Base-by-base conservation (phyloP, 2,888 invertebrate species). In the Metallyticus violacea region DNA sequence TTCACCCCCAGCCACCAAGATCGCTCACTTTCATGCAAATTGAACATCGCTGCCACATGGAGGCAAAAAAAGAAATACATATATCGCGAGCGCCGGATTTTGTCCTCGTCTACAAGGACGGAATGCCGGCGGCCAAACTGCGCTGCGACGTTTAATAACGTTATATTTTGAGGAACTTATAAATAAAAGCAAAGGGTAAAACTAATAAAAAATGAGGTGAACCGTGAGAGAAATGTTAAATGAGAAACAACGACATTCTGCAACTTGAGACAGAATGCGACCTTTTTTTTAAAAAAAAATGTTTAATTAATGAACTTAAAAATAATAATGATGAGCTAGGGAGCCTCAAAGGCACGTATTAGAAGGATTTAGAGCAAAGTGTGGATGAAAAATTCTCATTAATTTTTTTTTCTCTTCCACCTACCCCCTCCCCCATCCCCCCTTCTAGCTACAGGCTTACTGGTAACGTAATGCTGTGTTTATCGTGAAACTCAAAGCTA, bases 1-100 rank as follows among this genome's bases (percentile, higher is more conserved):
- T 85, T 30, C 79, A 62, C 40, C 85, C 85, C 85, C 79, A 77
- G 79, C 79, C 85, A 29, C 83, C 83, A 83, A 83, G 83, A 83
- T 29, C 83, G 83, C n/a, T 77, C 25, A 25, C 81, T 30, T 77
- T 76, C 27, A 83, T 83, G 83, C 83, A 83, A 83, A 83, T 83
- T 83, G 83, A 83, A 83, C 77, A 83, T 83, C 77, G 27, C 77
- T 81, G 81, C 81, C 81, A 81, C 81, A 81, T 62, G 40, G 40
- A 62, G 40, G 22, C 40, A 62, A 62, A 62, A 62, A 62, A 62
- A 40, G 40, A 40, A 62, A 62, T 62, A 22, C 15, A 9, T 62
- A 62, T 62, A 62, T 62, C 40, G 40, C 40, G 40, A 62, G 40
- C 15, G 40, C 40, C 40, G 40, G 5, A n/a, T n/a, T n/a, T n/a